These are phyloP conservation scores for Pycnonotus jocosus DNA, from an alignment of 2,113 vertebrate species.

Conservation along the genomic window DNA sequence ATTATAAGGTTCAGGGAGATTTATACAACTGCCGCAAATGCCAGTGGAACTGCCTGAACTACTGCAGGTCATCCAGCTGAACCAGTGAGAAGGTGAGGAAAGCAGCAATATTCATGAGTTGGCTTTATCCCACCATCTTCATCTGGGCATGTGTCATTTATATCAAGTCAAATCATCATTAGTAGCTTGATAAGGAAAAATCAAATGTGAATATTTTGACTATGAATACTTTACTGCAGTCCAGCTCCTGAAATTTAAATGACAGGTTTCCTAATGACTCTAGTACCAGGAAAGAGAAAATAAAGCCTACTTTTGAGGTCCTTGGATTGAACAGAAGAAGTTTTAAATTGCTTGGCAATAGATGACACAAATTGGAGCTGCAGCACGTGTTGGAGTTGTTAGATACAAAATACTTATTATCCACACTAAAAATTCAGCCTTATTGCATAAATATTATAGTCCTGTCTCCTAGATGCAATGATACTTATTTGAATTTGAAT, in stretches of 20 bases:
- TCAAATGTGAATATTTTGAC: neutral
- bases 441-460: neutral
- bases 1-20: neutral
- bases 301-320: neutral
- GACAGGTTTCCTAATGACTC: neutral
- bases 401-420: neutral
- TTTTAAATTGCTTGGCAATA: neutral
- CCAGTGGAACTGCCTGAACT: neutral
- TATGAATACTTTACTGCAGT: neutral
- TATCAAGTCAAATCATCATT: neutral
- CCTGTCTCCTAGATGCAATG: neutral
- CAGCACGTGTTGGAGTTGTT: neutral
- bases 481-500: neutral
- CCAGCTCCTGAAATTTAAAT: neutral
- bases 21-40: neutral
- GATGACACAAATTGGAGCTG: neutral
- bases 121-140: neutral
- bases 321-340: neutral
- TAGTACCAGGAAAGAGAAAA: neutral
- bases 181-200: neutral
- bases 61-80: neutral
- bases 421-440: neutral
- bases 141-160: neutral
- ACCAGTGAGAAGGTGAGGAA: neutral
- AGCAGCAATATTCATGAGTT: neutral